phyloP scores from a whole-genome alignment of 2,113 vertebrate genomes.

The Nesospiza acunhae region DNA sequence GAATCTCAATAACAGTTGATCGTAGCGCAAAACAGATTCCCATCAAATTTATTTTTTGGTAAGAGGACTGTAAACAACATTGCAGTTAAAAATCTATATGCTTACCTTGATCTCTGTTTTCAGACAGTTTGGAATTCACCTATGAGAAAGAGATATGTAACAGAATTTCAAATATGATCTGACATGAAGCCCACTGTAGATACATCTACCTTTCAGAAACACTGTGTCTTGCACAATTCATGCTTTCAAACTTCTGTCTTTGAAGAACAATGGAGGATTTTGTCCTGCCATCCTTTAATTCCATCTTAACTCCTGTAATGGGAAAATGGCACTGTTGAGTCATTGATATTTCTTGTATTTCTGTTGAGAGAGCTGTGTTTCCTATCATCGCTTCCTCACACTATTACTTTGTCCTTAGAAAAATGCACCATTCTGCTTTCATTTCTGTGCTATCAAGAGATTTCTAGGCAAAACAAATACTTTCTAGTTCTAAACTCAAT shows the following conservation, averaged over 20 bases:
- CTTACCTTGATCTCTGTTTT: background rate
- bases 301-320: background rate
- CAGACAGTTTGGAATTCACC: background rate
- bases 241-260: background rate
- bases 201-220: background rate
- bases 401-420: background rate
- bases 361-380: background rate
- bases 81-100: background rate
- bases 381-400: background rate
- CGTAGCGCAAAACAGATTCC: background rate
- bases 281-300: background rate
- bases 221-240: background rate
- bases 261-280: background rate
- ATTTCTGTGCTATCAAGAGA: background rate
- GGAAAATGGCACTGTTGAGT: background rate
- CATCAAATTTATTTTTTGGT: background rate
- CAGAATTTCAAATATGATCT: background rate
- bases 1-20: background rate
- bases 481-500: background rate
- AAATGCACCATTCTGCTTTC: background rate
- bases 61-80: background rate
- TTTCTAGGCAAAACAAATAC: background rate
- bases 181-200: background rate
- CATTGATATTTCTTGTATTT: background rate
- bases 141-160: background rate